Conservation (phyloP, 2,888 invertebrate species). For the Heliconius ismenius region DNA sequence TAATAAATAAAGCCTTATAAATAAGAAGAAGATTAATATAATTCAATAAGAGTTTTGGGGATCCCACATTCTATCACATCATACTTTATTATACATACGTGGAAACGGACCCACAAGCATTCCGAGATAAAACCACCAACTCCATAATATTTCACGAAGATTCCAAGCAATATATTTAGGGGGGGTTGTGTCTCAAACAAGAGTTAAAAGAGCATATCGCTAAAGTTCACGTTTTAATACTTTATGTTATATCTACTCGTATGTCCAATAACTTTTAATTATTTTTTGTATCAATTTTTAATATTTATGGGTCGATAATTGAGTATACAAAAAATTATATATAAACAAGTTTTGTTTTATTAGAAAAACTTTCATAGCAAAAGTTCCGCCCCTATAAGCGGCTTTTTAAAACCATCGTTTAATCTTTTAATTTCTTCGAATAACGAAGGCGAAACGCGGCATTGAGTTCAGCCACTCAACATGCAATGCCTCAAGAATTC, state of each 20-base stretch:
- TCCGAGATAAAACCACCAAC: conserved; percentile 50
- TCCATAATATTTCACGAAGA: conserved; percentile 50
- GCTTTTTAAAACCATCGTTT: too few relatives aligned
- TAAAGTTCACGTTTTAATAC: conserved; percentile 14
- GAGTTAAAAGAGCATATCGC: conserved; percentile 24
- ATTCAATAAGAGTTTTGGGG: conserved; percentile 40
- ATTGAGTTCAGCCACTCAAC: too few relatives aligned
- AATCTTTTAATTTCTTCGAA: too few relatives aligned
- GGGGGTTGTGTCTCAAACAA: conserved; percentile 34
- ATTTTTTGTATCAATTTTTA: too few relatives aligned
- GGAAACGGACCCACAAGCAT: conserved; percentile 40
- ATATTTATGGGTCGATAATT: too few relatives aligned
- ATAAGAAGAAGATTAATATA: conserved; percentile 42
- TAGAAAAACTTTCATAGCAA: too few relatives aligned
- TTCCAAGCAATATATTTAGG: conserved; percentile 40
- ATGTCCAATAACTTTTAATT: background rate
- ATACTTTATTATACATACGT: conserved; percentile 33
- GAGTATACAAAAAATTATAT: too few relatives aligned
- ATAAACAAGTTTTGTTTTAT: too few relatives aligned
- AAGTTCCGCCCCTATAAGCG: too few relatives aligned
- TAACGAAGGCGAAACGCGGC: too few relatives aligned
- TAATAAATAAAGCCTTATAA: conserved; percentile 43
- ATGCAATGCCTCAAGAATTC: too few relatives aligned
- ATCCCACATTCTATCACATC: conserved; percentile 38
- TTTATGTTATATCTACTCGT: background rate